These are phyloP conservation scores for Bombus superbus DNA, from an alignment of 1,140 invertebrate species.

Conservation along the genomic window DNA sequence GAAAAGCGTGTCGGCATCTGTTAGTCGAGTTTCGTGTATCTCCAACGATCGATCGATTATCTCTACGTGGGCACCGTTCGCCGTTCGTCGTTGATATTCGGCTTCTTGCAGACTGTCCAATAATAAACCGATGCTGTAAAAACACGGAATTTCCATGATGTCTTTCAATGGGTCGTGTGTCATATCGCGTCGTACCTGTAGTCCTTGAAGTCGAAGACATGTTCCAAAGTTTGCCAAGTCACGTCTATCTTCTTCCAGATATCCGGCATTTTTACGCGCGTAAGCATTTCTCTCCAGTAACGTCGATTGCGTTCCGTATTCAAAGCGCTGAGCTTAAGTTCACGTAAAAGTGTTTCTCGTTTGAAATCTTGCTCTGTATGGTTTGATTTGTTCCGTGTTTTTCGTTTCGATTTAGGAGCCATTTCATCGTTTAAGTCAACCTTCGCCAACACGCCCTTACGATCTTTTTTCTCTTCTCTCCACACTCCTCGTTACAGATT, in stretches of 20 bases:
- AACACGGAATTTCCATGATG: neutral
- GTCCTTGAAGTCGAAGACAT: conserved; percentile 75
- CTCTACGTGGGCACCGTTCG: conserved; percentile 61
- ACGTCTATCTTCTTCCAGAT: conserved; percentile 69
- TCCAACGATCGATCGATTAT: conserved; percentile 70
- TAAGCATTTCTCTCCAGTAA: conserved; percentile 71
- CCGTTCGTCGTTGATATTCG: conserved; percentile 70
- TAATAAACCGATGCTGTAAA: conserved; percentile 70
- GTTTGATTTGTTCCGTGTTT: neutral
- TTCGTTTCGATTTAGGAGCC: conserved; percentile 15
- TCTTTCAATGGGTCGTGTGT: neutral
- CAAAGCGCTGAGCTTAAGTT: conserved; percentile 62
- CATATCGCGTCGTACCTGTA: conserved; percentile 62
- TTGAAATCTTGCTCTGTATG: conserved; percentile 34
- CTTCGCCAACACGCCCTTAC: no score
- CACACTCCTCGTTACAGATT: neutral
- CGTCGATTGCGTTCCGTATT: conserved; percentile 60
- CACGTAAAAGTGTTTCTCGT: conserved; percentile 62
- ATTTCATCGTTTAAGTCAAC: neutral
- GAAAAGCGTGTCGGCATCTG: conserved; percentile 43
- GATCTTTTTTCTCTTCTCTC: neutral
- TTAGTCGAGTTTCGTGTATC: conserved; percentile 47
- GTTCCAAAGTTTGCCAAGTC: conserved; percentile 73
- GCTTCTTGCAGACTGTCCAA: conserved; percentile 69
- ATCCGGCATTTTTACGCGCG: conserved; percentile 65